Evolutionary conservation across 2,888 invertebrate species (phyloP).

Genomic region (Athalia cordata): DNA sequence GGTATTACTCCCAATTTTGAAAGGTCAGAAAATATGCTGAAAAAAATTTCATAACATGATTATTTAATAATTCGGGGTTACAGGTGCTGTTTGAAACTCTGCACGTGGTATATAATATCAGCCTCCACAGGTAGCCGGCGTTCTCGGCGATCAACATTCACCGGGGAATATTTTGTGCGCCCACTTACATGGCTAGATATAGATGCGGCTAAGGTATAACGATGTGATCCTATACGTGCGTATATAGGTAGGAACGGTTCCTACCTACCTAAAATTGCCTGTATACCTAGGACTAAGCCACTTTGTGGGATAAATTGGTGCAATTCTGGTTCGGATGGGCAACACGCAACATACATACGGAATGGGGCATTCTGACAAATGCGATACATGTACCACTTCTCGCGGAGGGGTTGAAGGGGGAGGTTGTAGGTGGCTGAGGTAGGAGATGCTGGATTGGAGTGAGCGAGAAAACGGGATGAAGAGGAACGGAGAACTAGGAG

Average conservation of each 20-base stretch:
- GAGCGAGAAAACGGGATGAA: constrained; percentile 26
- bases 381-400: constrained; percentile 65
- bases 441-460: constrained; percentile 26
- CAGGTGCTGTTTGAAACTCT: no score
- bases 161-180: constrained; percentile 13
- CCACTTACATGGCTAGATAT: constrained; percentile 12
- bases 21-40: background rate
- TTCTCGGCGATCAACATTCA: background rate
- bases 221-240: constrained; percentile 7
- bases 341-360: constrained; percentile 61
- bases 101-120: no score
- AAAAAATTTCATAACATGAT: no score
- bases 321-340: constrained; percentile 47
- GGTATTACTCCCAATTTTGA: background rate
- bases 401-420: constrained; percentile 45
- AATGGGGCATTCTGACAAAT: constrained; percentile 64
- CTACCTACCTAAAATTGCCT: constrained; percentile 40
- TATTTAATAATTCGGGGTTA: no score
- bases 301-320: constrained; percentile 46
- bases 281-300: constrained; percentile 48
- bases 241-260: constrained; percentile 1
- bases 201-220: constrained; percentile 10
- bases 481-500: constrained; percentile 45
- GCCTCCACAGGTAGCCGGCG: constrained; percentile 26
- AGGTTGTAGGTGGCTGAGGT: constrained; percentile 48